A percentile compares a stretch with the other conserved stretches of the same genome.
These are phyloP conservation scores for Tolmerus cingulatus DNA, from an alignment of 2,888 invertebrate genomes.

Conservation along the genomic window DNA sequence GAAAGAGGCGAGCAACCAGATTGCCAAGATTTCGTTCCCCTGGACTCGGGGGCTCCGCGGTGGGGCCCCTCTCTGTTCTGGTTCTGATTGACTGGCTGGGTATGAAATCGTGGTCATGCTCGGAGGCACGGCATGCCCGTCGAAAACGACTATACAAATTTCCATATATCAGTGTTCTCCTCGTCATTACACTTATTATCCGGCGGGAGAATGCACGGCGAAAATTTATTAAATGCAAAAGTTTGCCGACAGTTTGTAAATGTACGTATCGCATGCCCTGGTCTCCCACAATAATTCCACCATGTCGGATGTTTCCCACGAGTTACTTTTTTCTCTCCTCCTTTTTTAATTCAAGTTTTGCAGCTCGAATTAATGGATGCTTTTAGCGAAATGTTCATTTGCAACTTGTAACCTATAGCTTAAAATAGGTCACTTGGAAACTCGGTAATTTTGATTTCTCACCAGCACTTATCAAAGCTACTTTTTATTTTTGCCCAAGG, in stretches of 20 bases:
- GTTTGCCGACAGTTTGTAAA: conserved; percentile 4
- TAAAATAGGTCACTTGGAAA: not conserved
- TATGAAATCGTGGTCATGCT: conserved; percentile 34
- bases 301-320: not conserved
- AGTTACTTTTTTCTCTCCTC: not conserved
- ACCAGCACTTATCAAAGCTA: not conserved
- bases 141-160: not conserved
- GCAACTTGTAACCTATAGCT: not conserved
- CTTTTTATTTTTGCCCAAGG: not conserved
- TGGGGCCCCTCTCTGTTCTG: conserved; percentile 22
- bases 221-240: conserved; percentile 6
- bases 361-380: not conserved
- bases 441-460: not conserved
- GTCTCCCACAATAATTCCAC: not conserved
- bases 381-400: not conserved
- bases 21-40: conserved; percentile 2
- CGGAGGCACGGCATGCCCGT: not conserved
- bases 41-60: not conserved
- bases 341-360: not conserved
- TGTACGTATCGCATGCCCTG: not conserved
- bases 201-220: not conserved
- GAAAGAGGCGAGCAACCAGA: not conserved
- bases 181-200: conserved; percentile 20
- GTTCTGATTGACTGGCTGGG: conserved; percentile 34
- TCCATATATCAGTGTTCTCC: conserved; percentile 5